Percentiles rank a stretch among this genome's conserved stretches.
These are phyloP conservation scores for Cyrtonyx montezumae DNA, from an alignment of 2,113 vertebrate genomes.

Conservation along the genomic window DNA sequence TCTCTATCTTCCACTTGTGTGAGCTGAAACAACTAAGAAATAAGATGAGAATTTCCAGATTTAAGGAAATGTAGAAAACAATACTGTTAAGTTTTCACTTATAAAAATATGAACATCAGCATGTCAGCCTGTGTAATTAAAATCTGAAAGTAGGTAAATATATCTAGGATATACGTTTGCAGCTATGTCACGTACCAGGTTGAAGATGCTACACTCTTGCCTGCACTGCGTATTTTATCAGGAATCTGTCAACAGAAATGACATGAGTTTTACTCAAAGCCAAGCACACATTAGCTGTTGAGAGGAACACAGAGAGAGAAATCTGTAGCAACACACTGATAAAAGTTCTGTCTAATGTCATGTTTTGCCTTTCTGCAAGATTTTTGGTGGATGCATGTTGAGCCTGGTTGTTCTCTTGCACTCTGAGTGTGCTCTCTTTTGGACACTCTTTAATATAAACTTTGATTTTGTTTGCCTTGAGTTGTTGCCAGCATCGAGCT, in stretches of 20 bases:
- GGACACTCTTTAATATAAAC: background rate
- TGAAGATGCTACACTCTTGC: background rate
- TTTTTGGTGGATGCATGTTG: background rate
- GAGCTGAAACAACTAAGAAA: background rate
- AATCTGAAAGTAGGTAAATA: background rate
- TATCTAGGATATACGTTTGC: background rate
- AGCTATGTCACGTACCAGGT: accelerated
- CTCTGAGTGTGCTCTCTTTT: background rate
- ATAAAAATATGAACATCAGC: background rate
- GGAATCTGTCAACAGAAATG: background rate
- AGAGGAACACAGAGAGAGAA: background rate
- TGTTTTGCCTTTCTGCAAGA: background rate
- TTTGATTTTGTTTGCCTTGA: background rate
- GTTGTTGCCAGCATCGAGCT: background rate
- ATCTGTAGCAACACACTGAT: background rate
- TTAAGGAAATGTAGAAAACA: background rate
- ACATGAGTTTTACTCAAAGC: background rate
- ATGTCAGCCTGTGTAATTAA: background rate
- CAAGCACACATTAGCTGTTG: background rate
- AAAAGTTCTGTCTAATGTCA: background rate
- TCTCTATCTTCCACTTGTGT: background rate
- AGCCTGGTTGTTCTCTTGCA: background rate
- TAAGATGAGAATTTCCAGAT: background rate
- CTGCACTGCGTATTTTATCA: background rate
- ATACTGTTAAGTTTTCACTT: background rate